Evolutionary conservation across 2,888 invertebrate species (phyloP), one percentile per base, ranked within the genome.

Genomic region (Lithosia quadra): DNA sequence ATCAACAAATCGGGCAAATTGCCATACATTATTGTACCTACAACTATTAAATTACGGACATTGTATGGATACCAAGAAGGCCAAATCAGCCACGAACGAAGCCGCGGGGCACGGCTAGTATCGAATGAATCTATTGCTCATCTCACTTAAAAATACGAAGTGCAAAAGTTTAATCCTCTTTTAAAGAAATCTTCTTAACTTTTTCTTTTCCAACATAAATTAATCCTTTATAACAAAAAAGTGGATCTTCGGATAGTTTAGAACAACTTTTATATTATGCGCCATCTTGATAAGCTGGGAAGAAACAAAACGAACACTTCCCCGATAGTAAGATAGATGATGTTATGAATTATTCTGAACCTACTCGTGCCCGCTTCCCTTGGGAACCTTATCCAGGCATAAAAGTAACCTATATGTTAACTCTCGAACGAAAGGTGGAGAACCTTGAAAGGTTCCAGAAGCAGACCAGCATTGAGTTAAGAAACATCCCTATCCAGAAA

Each of bases 111-210:
- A n/a, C n/a, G n/a, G n/a, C n/a, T n/a, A 39, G 4, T 39, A 15
- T 39, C 5, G 4, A 13, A 39, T 39, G 5, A 28, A 39, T 39
- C 13, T 39, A 39, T 39, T 39, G 39, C 2, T 15, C 39, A 5
- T 39, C 39, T 39, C 15, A 15, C 15, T 39, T 39, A 15, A 15
- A 36, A 39, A 15, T 15, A 39, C 39, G 39, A 39, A 15, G 39
- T 4, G 39, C 39, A 53, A 53, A 28, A 63, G 53, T 63, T 63
- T 63, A 33, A 34, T 21, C 33, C 18, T n/a, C 10, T 28, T 62
- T 5, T 33, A 63, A 63, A 63, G 63, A 49, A 53, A 63, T 53
- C 33, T 15, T 9, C 24, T 18, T 13, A 63, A 63, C 63, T 63
- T 63, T 53, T 39, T 43, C 49, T 33, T 63, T 53, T 43, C 21